Evolutionary conservation across 1,140 invertebrate genomes (phyloP).

Genomic region (Dendrolimus kikuchii): DNA sequence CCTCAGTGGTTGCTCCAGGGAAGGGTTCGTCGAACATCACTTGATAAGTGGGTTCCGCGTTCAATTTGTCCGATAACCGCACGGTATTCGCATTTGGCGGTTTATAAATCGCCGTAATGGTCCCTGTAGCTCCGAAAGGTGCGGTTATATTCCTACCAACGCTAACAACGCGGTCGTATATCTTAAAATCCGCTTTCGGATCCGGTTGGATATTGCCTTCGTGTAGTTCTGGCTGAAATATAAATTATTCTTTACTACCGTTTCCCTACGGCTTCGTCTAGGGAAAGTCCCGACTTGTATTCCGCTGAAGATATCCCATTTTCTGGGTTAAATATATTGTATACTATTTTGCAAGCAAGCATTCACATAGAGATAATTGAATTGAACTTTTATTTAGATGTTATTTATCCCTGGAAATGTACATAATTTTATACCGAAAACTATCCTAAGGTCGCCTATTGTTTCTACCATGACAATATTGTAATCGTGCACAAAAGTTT

Average conservation of each 20-base stretch:
- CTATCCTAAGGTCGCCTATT: too few species aligned
- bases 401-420: too few species aligned
- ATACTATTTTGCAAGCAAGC: too few species aligned
- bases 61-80: constrained; percentile 52
- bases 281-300: too few species aligned
- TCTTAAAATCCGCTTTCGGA: constrained; percentile 73
- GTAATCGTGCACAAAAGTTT: too few species aligned
- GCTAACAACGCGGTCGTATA: constrained; percentile 90
- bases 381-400: too few species aligned
- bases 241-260: neutral
- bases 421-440: too few species aligned
- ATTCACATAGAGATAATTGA: too few species aligned
- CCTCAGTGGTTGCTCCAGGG: constrained; percentile 75
- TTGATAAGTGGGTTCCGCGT: constrained; percentile 76
- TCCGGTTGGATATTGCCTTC: constrained; percentile 77
- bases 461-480: too few species aligned
- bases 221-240: constrained; percentile 69
- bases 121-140: constrained; percentile 87
- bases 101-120: constrained; percentile 81
- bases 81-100: constrained; percentile 63
- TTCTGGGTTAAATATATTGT: too few species aligned
- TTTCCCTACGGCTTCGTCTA: too few species aligned
- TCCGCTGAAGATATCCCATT: too few species aligned
- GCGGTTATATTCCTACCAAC: constrained; percentile 82
- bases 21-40: constrained; percentile 87